A percentile compares a stretch with the other conserved stretches of the same genome.
These are phyloP conservation scores for Anodontia alba DNA, from an alignment of 2,888 invertebrate species.

Conservation along the genomic window DNA sequence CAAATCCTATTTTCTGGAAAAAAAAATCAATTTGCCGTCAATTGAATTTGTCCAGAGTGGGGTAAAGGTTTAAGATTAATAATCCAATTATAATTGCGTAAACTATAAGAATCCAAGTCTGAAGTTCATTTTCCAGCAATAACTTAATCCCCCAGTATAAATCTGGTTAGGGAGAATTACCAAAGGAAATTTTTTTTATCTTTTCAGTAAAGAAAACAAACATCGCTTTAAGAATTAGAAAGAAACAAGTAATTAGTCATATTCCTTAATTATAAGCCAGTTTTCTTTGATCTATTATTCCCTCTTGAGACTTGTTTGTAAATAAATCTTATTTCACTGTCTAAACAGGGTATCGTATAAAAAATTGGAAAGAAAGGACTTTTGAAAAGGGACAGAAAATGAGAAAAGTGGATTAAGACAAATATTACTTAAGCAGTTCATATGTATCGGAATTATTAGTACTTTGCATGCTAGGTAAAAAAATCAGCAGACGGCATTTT, in stretches of 20 bases:
- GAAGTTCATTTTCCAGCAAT: not conserved
- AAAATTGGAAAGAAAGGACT: too few relatives aligned
- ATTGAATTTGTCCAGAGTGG: too few relatives aligned
- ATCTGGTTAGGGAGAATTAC: not conserved
- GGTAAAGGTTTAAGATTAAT: not conserved
- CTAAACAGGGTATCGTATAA: not conserved
- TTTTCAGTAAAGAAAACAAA: not conserved
- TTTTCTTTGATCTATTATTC: constrained; percentile 16
- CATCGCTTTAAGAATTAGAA: not conserved
- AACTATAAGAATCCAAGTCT: constrained; percentile 1
- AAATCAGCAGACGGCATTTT: too few relatives aligned
- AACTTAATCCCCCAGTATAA: not conserved
- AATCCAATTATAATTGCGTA: constrained; percentile 40
- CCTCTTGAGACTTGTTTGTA: constrained; percentile 7
- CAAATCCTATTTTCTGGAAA: too few relatives aligned
- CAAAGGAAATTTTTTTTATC: not conserved
- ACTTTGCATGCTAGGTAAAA: too few relatives aligned
- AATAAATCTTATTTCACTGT: constrained; percentile 15
- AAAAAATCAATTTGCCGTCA: too few relatives aligned
- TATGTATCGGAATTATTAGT: too few relatives aligned
- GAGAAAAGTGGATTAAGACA: too few relatives aligned
- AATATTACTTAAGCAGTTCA: too few relatives aligned
- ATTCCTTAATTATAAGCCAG: not conserved
- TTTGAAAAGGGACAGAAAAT: too few relatives aligned
- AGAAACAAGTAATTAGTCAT: constrained; percentile 2